Conservation (phyloP, 2,888 invertebrate species). For the Drosophila pseudotalamancana region DNA sequence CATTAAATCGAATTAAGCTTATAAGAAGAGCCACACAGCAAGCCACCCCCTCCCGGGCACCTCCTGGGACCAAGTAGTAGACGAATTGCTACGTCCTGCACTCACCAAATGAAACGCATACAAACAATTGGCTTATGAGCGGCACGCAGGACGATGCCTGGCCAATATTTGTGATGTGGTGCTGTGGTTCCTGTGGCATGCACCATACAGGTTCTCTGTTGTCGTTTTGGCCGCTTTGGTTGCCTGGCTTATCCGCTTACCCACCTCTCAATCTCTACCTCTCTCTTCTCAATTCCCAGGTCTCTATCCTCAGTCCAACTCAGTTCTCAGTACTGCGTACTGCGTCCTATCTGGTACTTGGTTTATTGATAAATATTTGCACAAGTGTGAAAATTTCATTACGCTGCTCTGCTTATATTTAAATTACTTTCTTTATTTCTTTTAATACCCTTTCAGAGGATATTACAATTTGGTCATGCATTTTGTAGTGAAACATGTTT, state of each 20-base stretch:
- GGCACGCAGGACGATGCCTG: constrained; percentile 55
- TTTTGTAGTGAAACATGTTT: no score
- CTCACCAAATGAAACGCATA: constrained; percentile 75
- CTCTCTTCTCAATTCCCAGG: background rate
- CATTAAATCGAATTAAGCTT: constrained; percentile 82
- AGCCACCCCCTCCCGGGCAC: background rate
- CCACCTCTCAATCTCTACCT: constrained; percentile 25
- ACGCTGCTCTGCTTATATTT: constrained; percentile 80
- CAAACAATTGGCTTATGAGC: constrained; percentile 75
- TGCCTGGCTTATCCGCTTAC: constrained; percentile 75
- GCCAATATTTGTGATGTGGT: constrained; percentile 46
- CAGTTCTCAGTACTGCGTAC: background rate
- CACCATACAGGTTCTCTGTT: constrained; percentile 20
- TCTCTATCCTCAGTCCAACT: constrained; percentile 1
- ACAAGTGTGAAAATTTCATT: constrained; percentile 82
- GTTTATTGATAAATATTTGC: constrained; percentile 81
- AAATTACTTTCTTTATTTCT: constrained; percentile 71
- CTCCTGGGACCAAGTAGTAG: constrained; percentile 29
- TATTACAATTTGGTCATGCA: background rate
- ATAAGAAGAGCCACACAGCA: constrained; percentile 59
- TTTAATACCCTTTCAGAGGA: constrained; percentile 1
- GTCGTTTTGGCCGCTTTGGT: constrained; percentile 20
- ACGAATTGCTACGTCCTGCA: constrained; percentile 64
- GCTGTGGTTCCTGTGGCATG: constrained; percentile 16
- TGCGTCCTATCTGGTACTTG: constrained; percentile 36